A percentile compares a stretch with the other conserved stretches of the same genome.
Evolutionary conservation across 2,113 vertebrate genomes (phyloP).

Genomic region (Phodopus roborovskii): DNA sequence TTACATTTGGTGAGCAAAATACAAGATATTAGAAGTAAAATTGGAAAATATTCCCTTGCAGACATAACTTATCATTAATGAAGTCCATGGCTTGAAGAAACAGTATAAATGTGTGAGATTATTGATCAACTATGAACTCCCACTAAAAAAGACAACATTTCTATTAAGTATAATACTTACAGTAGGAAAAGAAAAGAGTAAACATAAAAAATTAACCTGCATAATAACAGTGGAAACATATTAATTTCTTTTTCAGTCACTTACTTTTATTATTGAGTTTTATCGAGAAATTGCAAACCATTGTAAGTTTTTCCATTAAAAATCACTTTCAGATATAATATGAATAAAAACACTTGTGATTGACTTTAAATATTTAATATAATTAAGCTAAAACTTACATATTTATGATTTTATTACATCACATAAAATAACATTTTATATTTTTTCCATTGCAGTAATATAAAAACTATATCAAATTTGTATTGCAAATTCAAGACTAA

Average conservation of each 20-base stretch:
- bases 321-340: background rate
- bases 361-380: constrained; percentile 32
- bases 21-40: background rate
- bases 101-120: background rate
- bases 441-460: background rate
- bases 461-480: background rate
- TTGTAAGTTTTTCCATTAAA: constrained; percentile 38
- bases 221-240: background rate
- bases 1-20: background rate
- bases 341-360: background rate
- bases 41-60: background rate
- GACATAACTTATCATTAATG: background rate
- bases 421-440: constrained; percentile 50
- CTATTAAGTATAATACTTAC: constrained; percentile 9
- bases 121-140: background rate
- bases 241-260: background rate
- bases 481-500: constrained; percentile 51
- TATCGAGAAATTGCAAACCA: background rate
- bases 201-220: background rate
- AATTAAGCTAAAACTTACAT: constrained; percentile 57
- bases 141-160: background rate
- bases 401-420: constrained; percentile 57
- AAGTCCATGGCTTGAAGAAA: background rate
- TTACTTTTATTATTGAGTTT: background rate
- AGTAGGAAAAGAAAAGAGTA: background rate